Evolutionary conservation across 2,113 vertebrate species (phyloP).

Genomic region (Etia nguti): DNA sequence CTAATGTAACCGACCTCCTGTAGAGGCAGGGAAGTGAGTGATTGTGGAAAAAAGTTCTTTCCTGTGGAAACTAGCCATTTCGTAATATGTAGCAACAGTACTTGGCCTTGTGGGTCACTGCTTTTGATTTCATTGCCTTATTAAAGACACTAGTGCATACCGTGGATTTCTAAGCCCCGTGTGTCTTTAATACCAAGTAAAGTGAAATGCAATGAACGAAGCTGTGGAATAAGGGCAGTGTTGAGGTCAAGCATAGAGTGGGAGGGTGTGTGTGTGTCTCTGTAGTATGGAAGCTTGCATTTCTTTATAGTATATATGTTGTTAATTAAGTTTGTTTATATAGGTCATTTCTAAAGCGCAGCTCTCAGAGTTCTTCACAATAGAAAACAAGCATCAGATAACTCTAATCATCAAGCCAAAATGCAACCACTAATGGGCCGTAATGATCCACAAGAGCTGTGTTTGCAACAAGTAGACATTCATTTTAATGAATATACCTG

Average conservation of each 20-base stretch:
- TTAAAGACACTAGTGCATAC: constrained; percentile 39
- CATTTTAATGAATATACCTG: not conserved
- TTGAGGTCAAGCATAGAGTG: constrained; percentile 16
- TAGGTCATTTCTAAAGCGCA: not conserved
- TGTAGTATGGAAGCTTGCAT: not conserved
- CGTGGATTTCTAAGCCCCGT: constrained; percentile 4
- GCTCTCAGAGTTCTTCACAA: not conserved
- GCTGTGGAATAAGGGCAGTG: not conserved
- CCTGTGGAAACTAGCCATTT: constrained; percentile 9
- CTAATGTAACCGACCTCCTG: not conserved
- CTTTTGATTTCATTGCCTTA: constrained; percentile 43
- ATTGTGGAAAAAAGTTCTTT: not conserved
- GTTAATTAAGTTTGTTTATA: not conserved
- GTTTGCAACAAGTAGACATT: not conserved
- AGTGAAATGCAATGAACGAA: constrained; percentile 5
- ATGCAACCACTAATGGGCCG: not conserved
- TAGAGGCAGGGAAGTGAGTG: not conserved
- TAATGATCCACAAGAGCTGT: not conserved
- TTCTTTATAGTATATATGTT: not conserved
- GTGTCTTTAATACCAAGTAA: constrained; percentile 21
- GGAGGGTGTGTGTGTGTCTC: not conserved
- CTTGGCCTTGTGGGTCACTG: constrained; percentile 37
- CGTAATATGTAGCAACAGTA: constrained; percentile 29
- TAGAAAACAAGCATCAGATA: not conserved
- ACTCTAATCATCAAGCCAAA: not conserved